Conservation (phyloP, 2,888 invertebrate species). For the Agriotes lineatus region DNA sequence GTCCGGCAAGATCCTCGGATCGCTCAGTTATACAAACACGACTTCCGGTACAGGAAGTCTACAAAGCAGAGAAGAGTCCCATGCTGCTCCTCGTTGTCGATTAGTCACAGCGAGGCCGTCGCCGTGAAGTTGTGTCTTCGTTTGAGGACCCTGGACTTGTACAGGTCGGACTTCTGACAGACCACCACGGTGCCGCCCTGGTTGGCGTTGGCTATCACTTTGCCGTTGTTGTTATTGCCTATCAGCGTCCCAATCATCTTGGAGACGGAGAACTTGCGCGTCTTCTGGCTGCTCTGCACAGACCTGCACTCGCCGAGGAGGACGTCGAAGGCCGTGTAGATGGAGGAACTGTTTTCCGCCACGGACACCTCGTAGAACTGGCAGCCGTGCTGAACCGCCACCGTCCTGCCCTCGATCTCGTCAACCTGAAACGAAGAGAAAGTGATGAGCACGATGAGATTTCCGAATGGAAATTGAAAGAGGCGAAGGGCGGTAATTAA, state of each 20-base stretch:
- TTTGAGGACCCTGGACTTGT: conserved; percentile 70
- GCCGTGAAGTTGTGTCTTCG: conserved; percentile 72
- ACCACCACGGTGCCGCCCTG: conserved; percentile 72
- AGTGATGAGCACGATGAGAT: background rate
- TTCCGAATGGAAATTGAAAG: conserved; percentile 8
- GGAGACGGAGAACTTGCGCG: conserved; percentile 81
- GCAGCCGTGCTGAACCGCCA: conserved; percentile 76
- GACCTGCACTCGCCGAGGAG: conserved; percentile 77
- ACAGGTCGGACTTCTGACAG: conserved; percentile 72
- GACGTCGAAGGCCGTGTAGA: conserved; percentile 80
- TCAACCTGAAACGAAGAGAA: conserved; percentile 72
- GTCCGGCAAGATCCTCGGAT: background rate
- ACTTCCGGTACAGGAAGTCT: conserved; percentile 37
- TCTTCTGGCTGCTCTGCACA: conserved; percentile 67
- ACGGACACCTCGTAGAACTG: conserved; percentile 87
- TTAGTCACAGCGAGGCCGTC: conserved; percentile 78
- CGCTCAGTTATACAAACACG: conserved; percentile 39
- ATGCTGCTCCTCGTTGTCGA: conserved; percentile 58
- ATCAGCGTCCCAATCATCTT: conserved; percentile 85
- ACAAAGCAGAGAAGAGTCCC: conserved; percentile 52
- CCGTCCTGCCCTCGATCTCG: conserved; percentile 77
- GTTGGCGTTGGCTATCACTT: conserved; percentile 61
- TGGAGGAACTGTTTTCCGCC: conserved; percentile 81
- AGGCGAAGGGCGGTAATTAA: background rate
- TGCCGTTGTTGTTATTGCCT: conserved; percentile 66